Base-by-base conservation (phyloP, 2,113 vertebrate genomes). In the Bos indicus region DNA sequence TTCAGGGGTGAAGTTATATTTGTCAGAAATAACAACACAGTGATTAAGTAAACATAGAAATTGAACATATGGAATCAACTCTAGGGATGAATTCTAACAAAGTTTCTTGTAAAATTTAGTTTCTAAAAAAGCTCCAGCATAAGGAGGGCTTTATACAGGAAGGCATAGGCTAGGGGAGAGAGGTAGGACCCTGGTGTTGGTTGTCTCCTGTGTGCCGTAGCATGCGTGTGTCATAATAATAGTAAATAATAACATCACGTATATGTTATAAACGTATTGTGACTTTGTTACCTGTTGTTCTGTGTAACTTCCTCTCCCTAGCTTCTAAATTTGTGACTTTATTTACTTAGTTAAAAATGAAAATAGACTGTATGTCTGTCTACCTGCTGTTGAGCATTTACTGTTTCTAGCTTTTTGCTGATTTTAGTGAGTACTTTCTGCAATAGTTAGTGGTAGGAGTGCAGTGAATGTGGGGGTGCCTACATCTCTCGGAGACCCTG, bases 261-360 rank as follows among this genome's bases (percentile, higher is more conserved):
- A 30, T 60, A 23, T 40, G 19, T 64, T 88, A 48, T 30, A 64
- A 74, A 43, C 30, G 19, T n/a, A 59, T 78, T 80, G 19, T 90
- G 30, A 51, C 33, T 59, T 97, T 90, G 30, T 96, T 92, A 26
- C 19, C 30, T 85, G 36, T 85, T 84, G 52, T 62, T 97, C 13
- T 67, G 13, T 59, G 86, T 91, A 36, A 77, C 88, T 93, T 77
- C 16, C 17, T 80, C 93, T 94, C 19, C 51, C 33, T 6, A 62
- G 7, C 16, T 83, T 96, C 14, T 91, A 74, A 95, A 80, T 78
- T 52, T 54, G 43, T 87, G 16, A 48, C 26, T 93, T 93, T 54
- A 46, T 62, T 86, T 59, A 46, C 46, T 88, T n/a, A 62, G 17
- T 94, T 95, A 30, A 87, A 95, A 96, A 87, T 93, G 84, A 84